Base-by-base conservation (phyloP, 2,113 vertebrate genomes). In the Bujurquina vittata region DNA sequence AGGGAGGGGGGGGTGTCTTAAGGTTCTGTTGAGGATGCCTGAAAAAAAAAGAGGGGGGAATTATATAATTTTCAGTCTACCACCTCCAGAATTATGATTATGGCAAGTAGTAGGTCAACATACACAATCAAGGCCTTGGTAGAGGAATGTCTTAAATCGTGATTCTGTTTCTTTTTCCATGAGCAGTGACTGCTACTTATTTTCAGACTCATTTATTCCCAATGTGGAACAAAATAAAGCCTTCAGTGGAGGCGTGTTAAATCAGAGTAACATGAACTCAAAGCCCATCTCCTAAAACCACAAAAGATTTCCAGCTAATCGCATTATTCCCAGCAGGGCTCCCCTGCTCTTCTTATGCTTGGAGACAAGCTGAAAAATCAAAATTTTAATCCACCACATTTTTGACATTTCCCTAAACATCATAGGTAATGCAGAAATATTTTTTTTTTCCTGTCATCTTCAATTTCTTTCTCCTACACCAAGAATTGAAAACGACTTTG, bases 301-400 rank as follows among this genome's bases (percentile, higher is more conserved):
- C 75, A 75, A 65, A 89, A 88, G 79, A 61, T 78, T 88, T 86
- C 23, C 33, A 72, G 55, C 63, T 91, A 92, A 94, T 93, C 85
- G 5, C 17, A 89, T 94, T 91, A 92, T 18, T 84, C 81, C 73
- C 91, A 31, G 63, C 89, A 77, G 90, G 81, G 76, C 54, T 57
- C 77, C 26, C 56, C 55, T 63, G n/a, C 74, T 76, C n/a, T 3
- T 63, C 81, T 75, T 9, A 37, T 57, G 72, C 37, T 77, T 35
- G 46, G 46, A 62, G 6, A 56, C n/a, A n/a, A 49, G 37, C n/a
- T 37, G 20, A 77, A 85, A 56, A 74, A 7, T 74, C 46, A 9
- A 31, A 9, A 78, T 40, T 29, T 33, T 63, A 20, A 11, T 58
- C 7, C 17, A 10, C 29, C 8, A 1, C 17, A 3, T 43, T 81